phyloP scores from a whole-genome alignment of 2,113 vertebrate species.

The Bettongia penicillata region DNA sequence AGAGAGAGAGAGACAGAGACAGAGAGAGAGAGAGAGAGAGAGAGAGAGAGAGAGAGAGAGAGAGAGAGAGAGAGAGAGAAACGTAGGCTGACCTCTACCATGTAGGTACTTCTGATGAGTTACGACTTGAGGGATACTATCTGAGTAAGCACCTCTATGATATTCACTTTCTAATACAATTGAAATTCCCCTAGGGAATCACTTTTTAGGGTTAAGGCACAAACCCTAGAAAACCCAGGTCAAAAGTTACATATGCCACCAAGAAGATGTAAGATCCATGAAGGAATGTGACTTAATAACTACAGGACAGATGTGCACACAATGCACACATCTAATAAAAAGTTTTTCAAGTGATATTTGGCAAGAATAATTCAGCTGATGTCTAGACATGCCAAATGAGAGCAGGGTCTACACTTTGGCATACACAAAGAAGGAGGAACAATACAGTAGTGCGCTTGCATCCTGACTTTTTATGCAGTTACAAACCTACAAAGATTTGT shows the following conservation, averaged over 20 bases:
- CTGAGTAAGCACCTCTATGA: neutral
- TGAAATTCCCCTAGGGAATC: neutral
- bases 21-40: neutral
- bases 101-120: too few species aligned
- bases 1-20: neutral
- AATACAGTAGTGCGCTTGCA: too few species aligned
- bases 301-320: neutral
- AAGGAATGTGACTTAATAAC: neutral
- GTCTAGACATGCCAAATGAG: neutral
- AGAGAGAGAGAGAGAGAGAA: too few species aligned
- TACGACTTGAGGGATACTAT: neutral
- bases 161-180: neutral
- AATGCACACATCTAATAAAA: neutral
- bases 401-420: neutral
- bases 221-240: neutral
- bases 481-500: rapidly evolving
- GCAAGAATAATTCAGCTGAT: neutral
- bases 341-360: neutral
- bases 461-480: neutral
- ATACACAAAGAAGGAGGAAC: rapidly evolving
- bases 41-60: neutral
- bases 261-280: neutral
- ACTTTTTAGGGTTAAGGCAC: neutral
- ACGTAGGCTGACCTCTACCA: neutral
- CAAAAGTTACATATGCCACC: neutral